Percentiles rank a stretch among this genome's conserved stretches.
Conservation (phyloP, 2,797 vertebrate species). For the Poecilia velifera region DNA sequence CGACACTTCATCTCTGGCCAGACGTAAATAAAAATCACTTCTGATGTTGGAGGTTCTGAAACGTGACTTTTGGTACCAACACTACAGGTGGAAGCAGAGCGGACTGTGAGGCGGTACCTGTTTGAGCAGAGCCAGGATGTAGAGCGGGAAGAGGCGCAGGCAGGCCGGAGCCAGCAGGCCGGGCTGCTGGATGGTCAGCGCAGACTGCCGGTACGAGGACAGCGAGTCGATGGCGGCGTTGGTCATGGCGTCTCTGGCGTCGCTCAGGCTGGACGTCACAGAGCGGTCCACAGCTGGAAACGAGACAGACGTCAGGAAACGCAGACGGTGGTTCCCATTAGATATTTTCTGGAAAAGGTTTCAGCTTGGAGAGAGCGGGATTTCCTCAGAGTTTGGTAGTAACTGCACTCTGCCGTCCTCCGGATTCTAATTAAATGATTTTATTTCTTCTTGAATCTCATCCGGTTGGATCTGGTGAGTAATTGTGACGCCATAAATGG, state of each 20-base stretch:
- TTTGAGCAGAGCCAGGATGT: conserved; percentile 91
- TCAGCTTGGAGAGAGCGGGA: not conserved
- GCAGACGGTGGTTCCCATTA: not conserved
- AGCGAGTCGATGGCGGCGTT: conserved; percentile 93
- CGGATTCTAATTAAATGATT: not conserved
- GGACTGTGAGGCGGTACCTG: conserved; percentile 73
- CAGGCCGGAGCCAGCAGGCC: conserved; percentile 90
- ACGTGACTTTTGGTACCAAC: no score
- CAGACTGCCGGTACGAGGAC: conserved; percentile 86
- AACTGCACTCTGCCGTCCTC: no score
- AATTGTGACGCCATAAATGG: not conserved
- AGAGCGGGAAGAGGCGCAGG: conserved; percentile 91
- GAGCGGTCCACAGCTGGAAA: conserved; percentile 90
- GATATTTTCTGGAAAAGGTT: not conserved
- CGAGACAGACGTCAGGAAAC: not conserved
- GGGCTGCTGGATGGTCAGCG: conserved; percentile 90
- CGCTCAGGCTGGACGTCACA: conserved; percentile 87
- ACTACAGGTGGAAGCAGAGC: not conserved
- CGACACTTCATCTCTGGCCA: no score
- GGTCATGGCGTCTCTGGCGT: conserved; percentile 93
- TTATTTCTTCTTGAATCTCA: not conserved
- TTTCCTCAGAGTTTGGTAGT: no score
- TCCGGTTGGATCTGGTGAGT: no score
- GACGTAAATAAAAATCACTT: no score
- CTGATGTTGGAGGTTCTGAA: no score